Evolutionary conservation across 1,140 invertebrate species (phyloP).

Genomic region (Stenopsyche tienmushanensis): DNA sequence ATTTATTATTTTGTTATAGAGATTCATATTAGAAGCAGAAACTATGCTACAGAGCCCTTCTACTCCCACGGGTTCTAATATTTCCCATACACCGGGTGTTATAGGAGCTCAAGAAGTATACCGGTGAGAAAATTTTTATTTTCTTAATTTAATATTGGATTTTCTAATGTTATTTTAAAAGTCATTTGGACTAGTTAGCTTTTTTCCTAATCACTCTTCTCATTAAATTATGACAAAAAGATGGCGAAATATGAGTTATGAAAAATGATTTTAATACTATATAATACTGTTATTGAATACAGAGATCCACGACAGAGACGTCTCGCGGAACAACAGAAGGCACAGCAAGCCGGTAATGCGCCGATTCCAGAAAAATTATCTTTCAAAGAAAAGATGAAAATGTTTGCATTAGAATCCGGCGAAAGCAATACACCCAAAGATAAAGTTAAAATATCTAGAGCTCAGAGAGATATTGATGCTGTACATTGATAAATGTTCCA

Average conservation of each 20-base stretch:
- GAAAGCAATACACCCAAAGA: slow-evolving; percentile 85
- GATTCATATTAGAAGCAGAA: slow-evolving; percentile 79
- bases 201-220: too few relatives aligned
- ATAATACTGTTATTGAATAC: background rate
- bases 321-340: slow-evolving; percentile 74
- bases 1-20: slow-evolving; percentile 56
- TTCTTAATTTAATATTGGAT: slow-evolving; percentile 12
- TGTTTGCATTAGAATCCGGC: slow-evolving; percentile 92
- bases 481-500: slow-evolving; percentile 49
- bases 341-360: slow-evolving; percentile 61
- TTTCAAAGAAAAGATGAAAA: slow-evolving; percentile 96
- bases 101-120: slow-evolving; percentile 94
- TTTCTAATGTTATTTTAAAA: background rate
- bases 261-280: background rate
- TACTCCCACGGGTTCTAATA: slow-evolving; percentile 58
- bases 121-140: slow-evolving; percentile 57
- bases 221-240: too few relatives aligned
- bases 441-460: slow-evolving; percentile 90
- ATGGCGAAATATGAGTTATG: too few relatives aligned
- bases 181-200: background rate
- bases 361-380: slow-evolving; percentile 86
- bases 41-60: slow-evolving; percentile 71
- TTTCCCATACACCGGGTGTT: slow-evolving; percentile 78
- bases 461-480: slow-evolving; percentile 86
- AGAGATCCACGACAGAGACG: slow-evolving; percentile 82